Evolutionary conservation across 1,140 invertebrate species (phyloP), one percentile per base, ranked within the genome.

Genomic region (Neodiprion pinetum): DNA sequence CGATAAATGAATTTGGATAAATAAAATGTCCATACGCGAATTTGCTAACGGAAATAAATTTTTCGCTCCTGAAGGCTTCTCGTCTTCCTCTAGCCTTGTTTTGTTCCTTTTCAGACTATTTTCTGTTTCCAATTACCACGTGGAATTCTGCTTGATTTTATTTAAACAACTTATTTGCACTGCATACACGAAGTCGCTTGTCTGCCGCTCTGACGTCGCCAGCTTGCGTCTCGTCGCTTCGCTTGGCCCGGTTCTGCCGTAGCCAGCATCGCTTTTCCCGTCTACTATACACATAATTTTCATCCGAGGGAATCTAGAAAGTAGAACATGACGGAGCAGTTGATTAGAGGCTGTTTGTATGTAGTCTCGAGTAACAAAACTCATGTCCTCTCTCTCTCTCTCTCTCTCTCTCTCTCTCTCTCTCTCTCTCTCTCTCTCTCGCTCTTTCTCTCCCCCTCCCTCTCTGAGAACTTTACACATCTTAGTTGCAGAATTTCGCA

Each of bases 271-370:
- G 12, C 68, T 70, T 28, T 40, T 28, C 14, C 68, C 53, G 53
- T 61, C 53, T 17, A 14, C 53, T 12, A 14, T 61, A 17, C 28
- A 40, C 10, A 49, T 48, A 14, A 71, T 48, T 48, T 71, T 70
- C 66, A 76, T 67, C 53, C 11, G 53, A 61, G 53, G 53, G 53
- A 61, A 61, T 61, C 11, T 17, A 9, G 72, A 81, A 81, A 83
- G 77, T 80, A 68, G 77, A 80, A n/a, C 78, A 78, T 68, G 71
- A 79, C 74, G 73, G 65, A 72, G 75, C 75, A 73, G 74, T 72
- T 82, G 79, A 84, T 83, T 82, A 82, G 78, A 84, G 77, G 78
- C 74, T 82, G 79, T 83, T 82, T 80, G 77, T 77, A 72, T 80
- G 77, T 77, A 72, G 71, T 76, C 72, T 75, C 23, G 68, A 70